Evolutionary conservation across 1,140 invertebrate genomes (phyloP).

Genomic region (Lutraria rhynchaena): DNA sequence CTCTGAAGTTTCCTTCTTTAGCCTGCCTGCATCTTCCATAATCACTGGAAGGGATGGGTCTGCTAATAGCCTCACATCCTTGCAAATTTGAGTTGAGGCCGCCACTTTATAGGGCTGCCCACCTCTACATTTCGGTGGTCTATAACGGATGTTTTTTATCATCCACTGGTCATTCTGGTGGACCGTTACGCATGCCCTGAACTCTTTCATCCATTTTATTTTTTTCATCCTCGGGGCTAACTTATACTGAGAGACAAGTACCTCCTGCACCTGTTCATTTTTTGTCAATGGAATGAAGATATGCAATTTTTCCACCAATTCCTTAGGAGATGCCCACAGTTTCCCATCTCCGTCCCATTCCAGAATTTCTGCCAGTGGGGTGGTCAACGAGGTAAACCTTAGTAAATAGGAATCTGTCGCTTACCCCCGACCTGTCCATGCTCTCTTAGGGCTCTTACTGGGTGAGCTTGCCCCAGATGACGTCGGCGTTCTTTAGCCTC

Average conservation of each 20-base stretch:
- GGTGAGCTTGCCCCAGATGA: neutral
- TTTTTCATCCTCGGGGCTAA: neutral
- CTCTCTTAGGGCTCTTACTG: neutral
- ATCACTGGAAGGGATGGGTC: neutral
- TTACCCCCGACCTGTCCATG: neutral
- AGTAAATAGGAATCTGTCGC: too few species aligned
- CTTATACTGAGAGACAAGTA: neutral
- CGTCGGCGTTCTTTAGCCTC: neutral
- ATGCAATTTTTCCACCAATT: neutral
- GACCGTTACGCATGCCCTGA: neutral
- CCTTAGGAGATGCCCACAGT: neutral
- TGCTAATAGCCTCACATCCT: neutral
- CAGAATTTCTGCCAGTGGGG: neutral
- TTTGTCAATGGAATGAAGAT: neutral
- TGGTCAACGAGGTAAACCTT: neutral
- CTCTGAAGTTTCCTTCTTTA: neutral
- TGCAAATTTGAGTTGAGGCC: neutral
- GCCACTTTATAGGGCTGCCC: too few species aligned
- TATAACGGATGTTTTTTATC: neutral
- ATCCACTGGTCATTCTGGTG: neutral
- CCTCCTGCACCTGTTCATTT: neutral
- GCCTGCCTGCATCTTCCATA: neutral
- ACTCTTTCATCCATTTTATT: neutral
- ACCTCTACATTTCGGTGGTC: neutral
- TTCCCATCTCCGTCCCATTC: neutral